Evolutionary conservation across 2,888 invertebrate genomes (phyloP).

Genomic region (Ecdyonurus torrentis): DNA sequence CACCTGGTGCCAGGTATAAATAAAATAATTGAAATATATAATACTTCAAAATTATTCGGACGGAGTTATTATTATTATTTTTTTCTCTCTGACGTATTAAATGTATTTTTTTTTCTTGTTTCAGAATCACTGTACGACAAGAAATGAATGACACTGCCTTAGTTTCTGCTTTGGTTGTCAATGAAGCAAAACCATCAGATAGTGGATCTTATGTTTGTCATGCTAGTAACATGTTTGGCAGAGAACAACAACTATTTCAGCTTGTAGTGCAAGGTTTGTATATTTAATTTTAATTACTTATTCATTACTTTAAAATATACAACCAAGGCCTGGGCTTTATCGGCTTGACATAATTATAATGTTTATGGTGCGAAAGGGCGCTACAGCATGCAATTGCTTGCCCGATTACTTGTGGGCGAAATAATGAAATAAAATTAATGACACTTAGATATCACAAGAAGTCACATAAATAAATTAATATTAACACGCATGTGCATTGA

Average conservation of each 20-base stretch:
- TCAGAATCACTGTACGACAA: background rate
- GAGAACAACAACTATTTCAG: slow-evolving; percentile 53
- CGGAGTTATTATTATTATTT: too few species aligned
- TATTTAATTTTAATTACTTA: background rate
- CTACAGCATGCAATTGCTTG: too few species aligned
- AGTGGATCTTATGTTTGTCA: slow-evolving; percentile 64
- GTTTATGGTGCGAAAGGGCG: too few species aligned
- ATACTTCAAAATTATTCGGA: too few species aligned
- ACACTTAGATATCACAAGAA: too few species aligned
- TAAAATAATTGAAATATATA: background rate
- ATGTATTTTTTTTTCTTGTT: background rate
- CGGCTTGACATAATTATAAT: too few species aligned
- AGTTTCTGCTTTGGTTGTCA: background rate
- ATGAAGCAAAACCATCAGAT: slow-evolving; percentile 42
- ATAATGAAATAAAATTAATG: too few species aligned
- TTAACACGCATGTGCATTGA: too few species aligned
- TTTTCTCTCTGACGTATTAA: background rate
- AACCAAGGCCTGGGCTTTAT: too few species aligned
- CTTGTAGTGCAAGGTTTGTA: slow-evolving; percentile 46
- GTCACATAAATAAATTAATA: too few species aligned
- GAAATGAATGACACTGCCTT: background rate
- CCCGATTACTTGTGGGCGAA: too few species aligned
- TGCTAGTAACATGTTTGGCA: slow-evolving; percentile 55
- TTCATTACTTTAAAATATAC: background rate
- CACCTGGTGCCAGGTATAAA: slow-evolving; percentile 46